phyloP scores from a whole-genome alignment of 2,888 invertebrate species.

The Pandemis corylana region DNA sequence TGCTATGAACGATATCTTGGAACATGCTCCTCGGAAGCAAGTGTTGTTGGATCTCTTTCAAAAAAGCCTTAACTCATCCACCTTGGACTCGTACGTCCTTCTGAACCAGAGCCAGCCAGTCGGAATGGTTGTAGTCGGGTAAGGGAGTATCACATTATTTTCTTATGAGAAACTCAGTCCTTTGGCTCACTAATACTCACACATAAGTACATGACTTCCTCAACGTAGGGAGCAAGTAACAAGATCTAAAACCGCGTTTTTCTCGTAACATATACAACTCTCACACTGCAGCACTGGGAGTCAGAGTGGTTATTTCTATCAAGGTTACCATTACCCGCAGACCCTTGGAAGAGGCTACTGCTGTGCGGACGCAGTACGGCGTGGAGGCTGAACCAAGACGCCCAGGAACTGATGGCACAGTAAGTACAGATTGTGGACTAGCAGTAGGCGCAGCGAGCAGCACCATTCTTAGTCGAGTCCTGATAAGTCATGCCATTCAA shows the following conservation, averaged over 20 bases:
- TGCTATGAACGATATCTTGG: constrained; percentile 57
- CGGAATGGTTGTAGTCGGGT: constrained; percentile 80
- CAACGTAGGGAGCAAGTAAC: too few species aligned
- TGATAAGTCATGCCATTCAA: too few species aligned
- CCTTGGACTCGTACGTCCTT: constrained; percentile 61
- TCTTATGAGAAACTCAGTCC: neutral
- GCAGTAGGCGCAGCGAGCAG: neutral
- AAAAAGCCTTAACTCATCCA: constrained; percentile 54
- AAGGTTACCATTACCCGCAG: constrained; percentile 48
- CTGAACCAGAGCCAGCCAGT: constrained; percentile 75
- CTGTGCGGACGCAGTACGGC: constrained; percentile 67
- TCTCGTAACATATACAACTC: too few species aligned
- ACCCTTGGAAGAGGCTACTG: constrained; percentile 65
- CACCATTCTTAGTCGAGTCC: neutral
- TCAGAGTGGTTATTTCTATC: too few species aligned
- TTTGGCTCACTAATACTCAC: too few species aligned
- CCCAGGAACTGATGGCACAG: constrained; percentile 68
- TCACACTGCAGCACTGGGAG: too few species aligned
- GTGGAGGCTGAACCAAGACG: constrained; percentile 67
- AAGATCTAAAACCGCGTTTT: too few species aligned
- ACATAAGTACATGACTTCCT: too few species aligned
- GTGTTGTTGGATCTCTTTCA: constrained; percentile 61
- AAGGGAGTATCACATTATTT: constrained; percentile 42
- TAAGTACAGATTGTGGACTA: constrained; percentile 49
- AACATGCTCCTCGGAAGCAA: constrained; percentile 59